Conservation (phyloP, 2,113 vertebrate genomes). For the Xerus inauris region DNA sequence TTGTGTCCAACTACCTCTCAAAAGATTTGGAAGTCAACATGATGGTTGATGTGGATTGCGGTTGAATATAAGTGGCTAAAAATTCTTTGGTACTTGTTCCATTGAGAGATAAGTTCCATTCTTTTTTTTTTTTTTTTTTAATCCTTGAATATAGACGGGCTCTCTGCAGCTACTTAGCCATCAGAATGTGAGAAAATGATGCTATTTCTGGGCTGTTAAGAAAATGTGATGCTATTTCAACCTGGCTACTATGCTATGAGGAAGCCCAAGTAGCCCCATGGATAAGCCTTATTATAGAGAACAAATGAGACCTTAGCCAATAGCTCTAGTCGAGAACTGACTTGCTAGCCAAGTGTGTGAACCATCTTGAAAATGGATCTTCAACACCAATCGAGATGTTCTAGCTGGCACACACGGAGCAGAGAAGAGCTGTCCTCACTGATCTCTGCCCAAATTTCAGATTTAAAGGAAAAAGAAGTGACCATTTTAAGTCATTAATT, state of each 20-base stretch:
- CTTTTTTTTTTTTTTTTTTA: neutral
- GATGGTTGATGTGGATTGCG: neutral
- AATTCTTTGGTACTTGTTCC: neutral
- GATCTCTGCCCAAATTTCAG: neutral
- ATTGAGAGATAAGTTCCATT: neutral
- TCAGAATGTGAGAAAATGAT: neutral
- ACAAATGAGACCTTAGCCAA: neutral
- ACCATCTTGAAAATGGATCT: neutral
- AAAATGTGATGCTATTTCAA: neutral
- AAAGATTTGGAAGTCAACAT: conserved; percentile 19
- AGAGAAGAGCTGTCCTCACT: neutral
- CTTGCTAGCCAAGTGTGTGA: neutral
- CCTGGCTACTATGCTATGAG: neutral
- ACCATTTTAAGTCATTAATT: neutral
- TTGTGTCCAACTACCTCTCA: conserved; percentile 12
- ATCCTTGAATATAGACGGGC: neutral
- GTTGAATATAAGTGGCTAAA: neutral
- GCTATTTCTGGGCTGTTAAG: neutral
- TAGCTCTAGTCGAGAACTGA: neutral
- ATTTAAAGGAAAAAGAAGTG: neutral
- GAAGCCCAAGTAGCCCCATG: neutral
- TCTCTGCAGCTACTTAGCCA: neutral
- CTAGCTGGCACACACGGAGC: neutral
- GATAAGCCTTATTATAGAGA: neutral
- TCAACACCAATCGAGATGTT: neutral